Base-by-base conservation (phyloP, 2,797 vertebrate species). In the Knipowitschia caucasica region DNA sequence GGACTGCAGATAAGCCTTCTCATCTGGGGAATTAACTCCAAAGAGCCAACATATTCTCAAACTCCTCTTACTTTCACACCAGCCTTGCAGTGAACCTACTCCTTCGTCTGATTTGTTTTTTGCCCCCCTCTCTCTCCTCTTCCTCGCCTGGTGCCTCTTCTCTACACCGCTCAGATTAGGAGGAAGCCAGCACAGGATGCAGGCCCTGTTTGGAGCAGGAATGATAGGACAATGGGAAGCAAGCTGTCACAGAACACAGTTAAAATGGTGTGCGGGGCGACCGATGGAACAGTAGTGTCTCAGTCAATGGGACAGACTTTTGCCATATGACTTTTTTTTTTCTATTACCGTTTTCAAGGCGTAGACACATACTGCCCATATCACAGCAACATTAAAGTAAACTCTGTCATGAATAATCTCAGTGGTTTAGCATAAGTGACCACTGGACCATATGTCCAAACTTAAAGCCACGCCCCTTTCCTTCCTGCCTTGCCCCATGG, bases 161-260 rank as follows among this genome's bases (percentile, higher is more conserved):
- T 58, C 53, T 23, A 15, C 18, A 24, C 31, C 15, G 39, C 56
- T 45, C 49, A 50, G 50, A 18, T 46, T 30, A 51, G 71, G 84
- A 91, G 91, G 90, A 92, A 90, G 75, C 73, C 72, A n/a, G 70
- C 71, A 85, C 88, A 91, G 90, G 91, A 92, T 89, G 85, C 71
- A 57, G 77, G 78, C 69, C 69, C 64, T 80, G 86, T 86, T 80
- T 86, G 89, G 70, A 73, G 73, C 73, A 72, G 77, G 84, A 88
- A 85, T 88, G 91, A 90, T 88, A 90, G 87, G 86, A 92, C 88
- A 88, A 86, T 85, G 84, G 88, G 88, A 90, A 88, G 81, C 79
- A 75, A 80, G 80, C 78, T 81, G 84, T 86, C 84, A 87, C 80
- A 47, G 68, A 86, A 65, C 42, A 67, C 59, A 72, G 30, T 44